A percentile compares a stretch with the other conserved stretches of the same genome.
Conservation (phyloP, 2,888 invertebrate species). For the Nysson spinosus region DNA sequence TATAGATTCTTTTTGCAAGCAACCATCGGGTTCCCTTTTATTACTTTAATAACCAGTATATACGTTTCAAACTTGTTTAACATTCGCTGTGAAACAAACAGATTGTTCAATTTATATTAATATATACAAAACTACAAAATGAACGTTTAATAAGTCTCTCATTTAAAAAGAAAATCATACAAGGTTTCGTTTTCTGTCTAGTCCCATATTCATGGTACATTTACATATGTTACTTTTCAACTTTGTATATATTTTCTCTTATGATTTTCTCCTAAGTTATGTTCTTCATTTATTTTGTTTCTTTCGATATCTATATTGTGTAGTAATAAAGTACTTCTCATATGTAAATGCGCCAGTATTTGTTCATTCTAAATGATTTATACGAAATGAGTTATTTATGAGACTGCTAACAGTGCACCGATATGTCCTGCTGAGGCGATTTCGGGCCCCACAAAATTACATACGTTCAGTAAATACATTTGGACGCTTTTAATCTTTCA, state of each 20-base stretch:
- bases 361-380: constrained; percentile 31
- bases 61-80: constrained; percentile 37
- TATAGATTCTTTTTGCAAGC: constrained; percentile 57
- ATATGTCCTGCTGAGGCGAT: constrained; percentile 57
- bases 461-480: constrained; percentile 56
- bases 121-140: constrained; percentile 49
- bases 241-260: background rate
- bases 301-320: too few species aligned
- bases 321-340: constrained; percentile 14
- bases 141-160: constrained; percentile 33
- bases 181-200: constrained; percentile 27
- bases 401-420: constrained; percentile 42
- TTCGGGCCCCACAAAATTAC: constrained; percentile 46
- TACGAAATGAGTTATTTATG: constrained; percentile 31
- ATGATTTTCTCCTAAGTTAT: background rate
- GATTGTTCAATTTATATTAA: constrained; percentile 23
- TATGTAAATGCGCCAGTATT: constrained; percentile 36
- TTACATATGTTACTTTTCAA: constrained; percentile 7
- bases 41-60: constrained; percentile 52
- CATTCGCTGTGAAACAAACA: constrained; percentile 33
- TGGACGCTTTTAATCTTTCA: constrained; percentile 52
- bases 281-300: constrained; percentile 5
- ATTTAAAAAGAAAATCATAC: constrained; percentile 30
- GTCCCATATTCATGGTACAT: constrained; percentile 25
- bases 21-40: constrained; percentile 48